Base-by-base conservation (phyloP, 2,888 invertebrate species). In the Hypselothyrea guttata region DNA sequence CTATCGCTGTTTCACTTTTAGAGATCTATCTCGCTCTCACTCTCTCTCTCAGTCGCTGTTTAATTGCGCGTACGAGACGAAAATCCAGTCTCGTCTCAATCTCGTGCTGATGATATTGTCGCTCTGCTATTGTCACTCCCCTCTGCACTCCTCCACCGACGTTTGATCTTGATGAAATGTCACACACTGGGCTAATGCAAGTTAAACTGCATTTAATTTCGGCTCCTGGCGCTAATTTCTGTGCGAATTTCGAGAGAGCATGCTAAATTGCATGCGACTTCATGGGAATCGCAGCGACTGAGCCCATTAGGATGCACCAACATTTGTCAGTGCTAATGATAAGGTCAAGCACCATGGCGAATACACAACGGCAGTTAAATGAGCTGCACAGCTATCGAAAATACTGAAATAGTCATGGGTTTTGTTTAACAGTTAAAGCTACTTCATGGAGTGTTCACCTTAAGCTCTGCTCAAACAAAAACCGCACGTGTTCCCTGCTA, bases 181-280 rank as follows among this genome's bases (percentile, higher is more conserved):
- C 86, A 75, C 75, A 72, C 73, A 73, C 79, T 71, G 71, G 70
- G 70, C 75, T 86, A 86, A 86, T 85, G 83, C 67, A 70, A 86
- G 85, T 81, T 87, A 83, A 86, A 86, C 82, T 83, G 78, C 87
- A 86, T 85, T 86, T 85, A 75, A 82, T 65, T 60, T 55, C 45
- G 40, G 28, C 30, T 42, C 57, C 12, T 58, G 15, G 52, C 64
- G 78, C 82, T 74, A 78, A 81, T 81, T 82, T 81, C 64, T 71
- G 75, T 75, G 82, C 73, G 78, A 74, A 75, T 35, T 28, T 41
- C 63, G 56, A 57, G 41, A 40, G 51, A 46, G 66, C 64, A 53
- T 69, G 66, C 38, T 34, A 37, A 76, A 75, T 72, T 31, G 8
- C 9, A 12, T 11, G 41, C 41, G 35, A 67, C 49, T 64, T 76